Percentiles rank a stretch among this genome's conserved stretches.
Conservation (phyloP, 2,113 vertebrate species). For the Cyprinodon tularosa region DNA sequence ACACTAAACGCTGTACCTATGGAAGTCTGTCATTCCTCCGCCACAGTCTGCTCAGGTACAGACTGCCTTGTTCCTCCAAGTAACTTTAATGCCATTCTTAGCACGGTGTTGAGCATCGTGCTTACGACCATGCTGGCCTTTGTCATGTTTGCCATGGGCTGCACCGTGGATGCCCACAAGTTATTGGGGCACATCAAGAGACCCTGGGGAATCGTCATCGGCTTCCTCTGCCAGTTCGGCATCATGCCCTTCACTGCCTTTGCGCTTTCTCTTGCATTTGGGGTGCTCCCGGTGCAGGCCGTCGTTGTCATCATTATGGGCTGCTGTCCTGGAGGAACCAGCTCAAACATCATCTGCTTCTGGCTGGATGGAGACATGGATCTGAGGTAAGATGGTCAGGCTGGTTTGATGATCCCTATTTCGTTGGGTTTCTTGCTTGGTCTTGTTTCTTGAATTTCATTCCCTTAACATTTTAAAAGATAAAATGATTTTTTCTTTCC, state of each 20-base stretch:
- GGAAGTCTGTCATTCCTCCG: slow-evolving; percentile 68
- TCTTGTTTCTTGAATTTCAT: no score
- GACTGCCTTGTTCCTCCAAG: slow-evolving; percentile 79
- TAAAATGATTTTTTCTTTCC: no score
- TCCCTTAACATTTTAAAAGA: no score
- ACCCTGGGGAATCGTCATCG: slow-evolving; percentile 93
- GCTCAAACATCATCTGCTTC: slow-evolving; percentile 92
- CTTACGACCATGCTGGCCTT: slow-evolving; percentile 88
- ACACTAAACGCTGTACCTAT: neutral
- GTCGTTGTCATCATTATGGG: slow-evolving; percentile 93
- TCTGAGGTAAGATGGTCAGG: slow-evolving; percentile 85
- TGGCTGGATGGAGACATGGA: slow-evolving; percentile 99
- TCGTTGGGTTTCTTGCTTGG: no score
- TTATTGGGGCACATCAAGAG: slow-evolving; percentile 85
- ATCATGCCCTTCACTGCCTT: slow-evolving; percentile 97
- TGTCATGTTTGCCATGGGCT: slow-evolving; percentile 98
- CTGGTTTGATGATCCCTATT: neutral
- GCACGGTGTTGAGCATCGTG: slow-evolving; percentile 76
- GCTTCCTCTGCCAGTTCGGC: slow-evolving; percentile 97
- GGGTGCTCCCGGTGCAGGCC: slow-evolving; percentile 87
- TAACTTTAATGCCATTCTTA: slow-evolving; percentile 81
- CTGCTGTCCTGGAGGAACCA: slow-evolving; percentile 93
- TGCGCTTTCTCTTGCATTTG: slow-evolving; percentile 82
- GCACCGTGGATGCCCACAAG: slow-evolving; percentile 87
- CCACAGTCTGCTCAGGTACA: slow-evolving; percentile 83